Evolutionary conservation across 2,888 invertebrate genomes (phyloP).

Genomic region (Synanthedon tipuliformis): DNA sequence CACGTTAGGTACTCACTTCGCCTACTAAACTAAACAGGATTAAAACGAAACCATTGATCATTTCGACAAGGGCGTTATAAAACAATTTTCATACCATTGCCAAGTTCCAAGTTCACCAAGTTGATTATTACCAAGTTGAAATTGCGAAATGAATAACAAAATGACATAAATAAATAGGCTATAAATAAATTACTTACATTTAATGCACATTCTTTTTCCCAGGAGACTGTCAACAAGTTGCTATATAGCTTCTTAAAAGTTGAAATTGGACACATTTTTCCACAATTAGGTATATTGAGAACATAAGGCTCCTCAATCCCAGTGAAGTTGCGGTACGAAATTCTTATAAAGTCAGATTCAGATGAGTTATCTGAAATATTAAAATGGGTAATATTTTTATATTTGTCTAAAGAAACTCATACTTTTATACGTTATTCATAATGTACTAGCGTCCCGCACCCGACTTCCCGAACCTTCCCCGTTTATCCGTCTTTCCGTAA

Average conservation of each 20-base stretch:
- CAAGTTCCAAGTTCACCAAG: no score
- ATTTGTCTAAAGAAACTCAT: not conserved
- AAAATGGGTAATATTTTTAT: not conserved
- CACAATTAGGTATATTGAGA: slow-evolving; percentile 75
- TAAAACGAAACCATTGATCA: no score
- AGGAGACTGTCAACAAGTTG: slow-evolving; percentile 72
- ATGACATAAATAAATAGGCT: no score
- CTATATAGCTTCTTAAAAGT: slow-evolving; percentile 63
- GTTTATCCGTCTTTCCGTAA: no score
- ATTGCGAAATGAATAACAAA: no score
- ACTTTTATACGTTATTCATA: not conserved
- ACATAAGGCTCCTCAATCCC: slow-evolving; percentile 63
- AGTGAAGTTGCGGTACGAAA: slow-evolving; percentile 77
- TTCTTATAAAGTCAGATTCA: slow-evolving; percentile 29
- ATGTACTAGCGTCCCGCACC: not conserved
- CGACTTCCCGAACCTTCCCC: no score
- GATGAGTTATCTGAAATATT: slow-evolving; percentile 16
- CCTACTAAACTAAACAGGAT: no score
- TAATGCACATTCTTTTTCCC: slow-evolving; percentile 75
- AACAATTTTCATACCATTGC: no score
- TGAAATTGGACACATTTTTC: slow-evolving; percentile 71
- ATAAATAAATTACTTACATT: slow-evolving; percentile 23
- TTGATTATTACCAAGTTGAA: no score
- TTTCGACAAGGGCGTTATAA: no score
- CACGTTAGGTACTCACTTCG: no score